Percentiles rank a stretch among this genome's conserved stretches.
phyloP scores from a whole-genome alignment of 2,113 vertebrate genomes.

The Peromyscus maniculatus region DNA sequence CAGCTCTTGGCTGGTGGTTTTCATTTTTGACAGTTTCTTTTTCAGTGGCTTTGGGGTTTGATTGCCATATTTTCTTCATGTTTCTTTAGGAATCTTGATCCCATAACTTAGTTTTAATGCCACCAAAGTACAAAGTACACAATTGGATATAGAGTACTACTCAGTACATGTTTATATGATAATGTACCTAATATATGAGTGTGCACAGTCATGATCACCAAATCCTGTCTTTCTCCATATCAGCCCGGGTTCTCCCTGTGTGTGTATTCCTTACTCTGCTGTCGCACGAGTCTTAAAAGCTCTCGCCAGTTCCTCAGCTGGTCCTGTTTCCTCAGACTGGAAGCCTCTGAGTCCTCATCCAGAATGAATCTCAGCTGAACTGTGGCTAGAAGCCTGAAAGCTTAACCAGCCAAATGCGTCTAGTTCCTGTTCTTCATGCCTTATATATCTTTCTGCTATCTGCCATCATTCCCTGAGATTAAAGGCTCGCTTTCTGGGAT shows the following conservation, averaged over 20 bases:
- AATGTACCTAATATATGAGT: neutral
- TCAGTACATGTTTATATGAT: neutral
- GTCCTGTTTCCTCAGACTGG: too few species aligned
- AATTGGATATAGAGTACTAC: neutral
- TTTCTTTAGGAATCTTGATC: neutral
- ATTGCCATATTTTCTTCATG: neutral
- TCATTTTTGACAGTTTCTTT: neutral
- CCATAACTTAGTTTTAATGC: neutral
- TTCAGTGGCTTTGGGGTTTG: neutral
- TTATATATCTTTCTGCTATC: too few species aligned
- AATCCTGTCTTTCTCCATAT: neutral
- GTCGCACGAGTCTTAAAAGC: too few species aligned
- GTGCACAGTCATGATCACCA: neutral
- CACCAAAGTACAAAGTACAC: neutral
- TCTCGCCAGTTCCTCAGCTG: too few species aligned
- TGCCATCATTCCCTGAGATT: too few species aligned
- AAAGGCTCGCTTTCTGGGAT: too few species aligned
- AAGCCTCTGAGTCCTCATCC: too few species aligned
- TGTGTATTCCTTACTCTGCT: neutral
- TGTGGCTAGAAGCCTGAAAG: too few species aligned
- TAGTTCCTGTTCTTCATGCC: too few species aligned
- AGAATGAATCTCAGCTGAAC: too few species aligned
- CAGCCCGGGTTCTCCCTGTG: neutral
- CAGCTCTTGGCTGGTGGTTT: neutral
- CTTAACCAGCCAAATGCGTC: too few species aligned